phyloP scores from a whole-genome alignment of 2,888 invertebrate genomes.

The Drosophila percnosoma region DNA sequence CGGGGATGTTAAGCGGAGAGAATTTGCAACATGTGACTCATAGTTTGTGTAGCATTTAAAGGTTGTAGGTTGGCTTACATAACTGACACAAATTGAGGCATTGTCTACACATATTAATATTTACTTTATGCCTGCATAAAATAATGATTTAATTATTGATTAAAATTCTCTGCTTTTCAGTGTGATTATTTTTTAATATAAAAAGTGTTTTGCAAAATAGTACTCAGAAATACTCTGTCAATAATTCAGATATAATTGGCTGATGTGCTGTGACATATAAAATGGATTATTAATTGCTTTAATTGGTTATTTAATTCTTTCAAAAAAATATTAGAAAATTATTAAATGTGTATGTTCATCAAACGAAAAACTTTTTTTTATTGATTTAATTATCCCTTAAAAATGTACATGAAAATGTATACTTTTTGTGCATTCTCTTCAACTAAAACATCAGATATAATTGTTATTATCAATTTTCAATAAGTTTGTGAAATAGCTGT shows the following conservation, averaged over 20 bases:
- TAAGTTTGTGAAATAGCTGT: fast-evolving
- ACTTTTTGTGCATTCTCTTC: neutral
- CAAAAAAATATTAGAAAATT: neutral
- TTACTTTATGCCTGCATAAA: neutral
- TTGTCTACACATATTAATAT: neutral
- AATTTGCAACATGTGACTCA: slow-evolving; percentile 24
- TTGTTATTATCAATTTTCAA: neutral
- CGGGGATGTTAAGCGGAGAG: neutral
- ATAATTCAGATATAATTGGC: too few relatives aligned
- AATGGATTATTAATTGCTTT: neutral
- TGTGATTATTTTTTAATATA: too few relatives aligned
- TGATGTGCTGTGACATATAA: too few relatives aligned
- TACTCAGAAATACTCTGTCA: too few relatives aligned
- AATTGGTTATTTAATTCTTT: neutral
- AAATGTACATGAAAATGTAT: neutral
- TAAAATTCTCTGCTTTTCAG: neutral
- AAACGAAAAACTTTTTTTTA: neutral
- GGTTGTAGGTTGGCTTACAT: neutral
- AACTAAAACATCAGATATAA: too few relatives aligned
- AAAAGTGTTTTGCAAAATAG: too few relatives aligned
- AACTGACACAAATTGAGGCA: neutral
- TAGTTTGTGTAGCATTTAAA: neutral
- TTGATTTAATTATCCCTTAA: neutral
- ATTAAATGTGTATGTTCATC: neutral
- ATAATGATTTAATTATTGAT: neutral